These are phyloP conservation scores for Crossaster papposus DNA, from an alignment of 53 echinoderm and acorn worm species.

Conservation along the genomic window DNA sequence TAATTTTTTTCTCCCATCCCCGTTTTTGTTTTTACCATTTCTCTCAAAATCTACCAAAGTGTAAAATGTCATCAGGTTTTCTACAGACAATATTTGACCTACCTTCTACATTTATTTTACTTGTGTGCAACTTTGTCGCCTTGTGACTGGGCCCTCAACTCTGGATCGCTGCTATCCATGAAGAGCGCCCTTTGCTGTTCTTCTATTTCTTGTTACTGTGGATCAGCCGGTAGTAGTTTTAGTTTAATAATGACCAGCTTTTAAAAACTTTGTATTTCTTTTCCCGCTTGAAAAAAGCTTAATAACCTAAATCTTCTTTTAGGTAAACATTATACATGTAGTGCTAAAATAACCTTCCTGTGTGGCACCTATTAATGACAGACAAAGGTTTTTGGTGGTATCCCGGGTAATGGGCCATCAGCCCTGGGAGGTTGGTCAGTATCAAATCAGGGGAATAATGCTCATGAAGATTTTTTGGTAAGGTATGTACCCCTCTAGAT, in stretches of 20 bases:
- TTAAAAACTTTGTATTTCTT: neutral
- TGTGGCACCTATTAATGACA: neutral
- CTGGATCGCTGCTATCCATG: constrained; percentile 19
- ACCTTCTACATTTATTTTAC: neutral
- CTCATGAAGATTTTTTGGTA: too few relatives aligned
- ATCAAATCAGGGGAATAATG: too few relatives aligned
- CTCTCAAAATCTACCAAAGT: too few relatives aligned
- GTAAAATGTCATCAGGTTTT: too few relatives aligned
- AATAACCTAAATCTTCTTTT: neutral
- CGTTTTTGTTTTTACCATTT: too few relatives aligned
- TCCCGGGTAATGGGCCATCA: neutral
- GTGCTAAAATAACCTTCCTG: neutral
- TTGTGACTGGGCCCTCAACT: neutral
- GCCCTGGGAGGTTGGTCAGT: too few relatives aligned
- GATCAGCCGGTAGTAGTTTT: constrained; percentile 9
- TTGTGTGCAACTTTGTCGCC: neutral
- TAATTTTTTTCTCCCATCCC: too few relatives aligned
- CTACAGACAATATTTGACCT: too few relatives aligned
- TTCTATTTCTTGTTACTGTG: constrained; percentile 5
- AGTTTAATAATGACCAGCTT: neutral
- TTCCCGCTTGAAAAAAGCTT: neutral
- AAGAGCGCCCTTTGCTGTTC: constrained; percentile 32
- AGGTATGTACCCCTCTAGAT: too few relatives aligned
- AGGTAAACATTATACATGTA: neutral
- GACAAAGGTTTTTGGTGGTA: neutral